Conservation (phyloP, 2,797 vertebrate genomes). For the Acanthornis magna region DNA sequence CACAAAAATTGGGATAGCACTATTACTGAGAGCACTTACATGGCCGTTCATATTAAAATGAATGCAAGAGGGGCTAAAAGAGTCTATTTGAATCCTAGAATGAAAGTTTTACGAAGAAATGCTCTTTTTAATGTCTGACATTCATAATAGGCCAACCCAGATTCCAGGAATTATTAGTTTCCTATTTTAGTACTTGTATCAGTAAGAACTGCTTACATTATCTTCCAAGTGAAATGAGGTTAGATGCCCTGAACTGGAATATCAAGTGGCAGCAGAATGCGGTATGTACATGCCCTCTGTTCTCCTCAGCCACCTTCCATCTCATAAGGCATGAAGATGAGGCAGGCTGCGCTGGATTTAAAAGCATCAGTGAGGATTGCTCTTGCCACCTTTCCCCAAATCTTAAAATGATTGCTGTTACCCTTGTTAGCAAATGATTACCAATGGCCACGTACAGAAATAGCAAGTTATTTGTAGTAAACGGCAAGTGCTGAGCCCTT, state of each 20-base stretch:
- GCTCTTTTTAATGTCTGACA: constrained; percentile 25
- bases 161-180: constrained; percentile 54
- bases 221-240: constrained; percentile 42
- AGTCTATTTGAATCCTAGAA: constrained; percentile 28
- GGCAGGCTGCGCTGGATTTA: neutral
- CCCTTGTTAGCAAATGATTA: neutral
- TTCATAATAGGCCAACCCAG: constrained; percentile 5
- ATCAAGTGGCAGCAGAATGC: neutral
- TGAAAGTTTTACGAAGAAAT: constrained; percentile 17
- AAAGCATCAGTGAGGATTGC: neutral
- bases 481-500: neutral
- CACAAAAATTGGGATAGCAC: constrained; percentile 10
- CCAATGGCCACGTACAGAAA: neutral
- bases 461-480: constrained; percentile 1
- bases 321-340: neutral
- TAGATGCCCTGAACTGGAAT: constrained; percentile 1
- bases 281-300: neutral
- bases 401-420: neutral
- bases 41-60: constrained; percentile 32
- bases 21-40: constrained; percentile 48
- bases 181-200: constrained; percentile 35
- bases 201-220: constrained; percentile 55
- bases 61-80: constrained; percentile 5
- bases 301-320: neutral
- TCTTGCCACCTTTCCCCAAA: neutral